phyloP scores from a whole-genome alignment of 2,888 invertebrate species.

The Lacanobia wlatinum region DNA sequence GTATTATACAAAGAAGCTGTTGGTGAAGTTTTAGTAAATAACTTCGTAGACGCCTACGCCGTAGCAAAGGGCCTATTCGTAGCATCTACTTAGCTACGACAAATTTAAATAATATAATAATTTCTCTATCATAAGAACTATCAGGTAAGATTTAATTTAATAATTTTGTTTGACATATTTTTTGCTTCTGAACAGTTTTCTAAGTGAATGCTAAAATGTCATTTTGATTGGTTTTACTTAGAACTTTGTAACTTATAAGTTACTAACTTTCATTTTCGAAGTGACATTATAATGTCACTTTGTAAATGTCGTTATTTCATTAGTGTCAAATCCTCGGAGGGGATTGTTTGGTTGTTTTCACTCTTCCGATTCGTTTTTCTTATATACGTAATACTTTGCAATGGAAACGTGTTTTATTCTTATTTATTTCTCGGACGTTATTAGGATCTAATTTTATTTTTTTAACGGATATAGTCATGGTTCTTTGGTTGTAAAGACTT shows the following conservation, averaged over 20 bases:
- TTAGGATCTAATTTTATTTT: too few species aligned
- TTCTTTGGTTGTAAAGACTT: too few species aligned
- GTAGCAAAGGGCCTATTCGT: constrained; percentile 1
- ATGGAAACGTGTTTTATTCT: not conserved
- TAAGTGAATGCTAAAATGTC: constrained; percentile 30
- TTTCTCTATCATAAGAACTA: too few species aligned
- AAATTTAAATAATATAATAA: too few species aligned
- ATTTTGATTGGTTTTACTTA: constrained; percentile 39
- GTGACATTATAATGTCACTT: not conserved
- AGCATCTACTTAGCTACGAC: not conserved
- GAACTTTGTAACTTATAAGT: constrained; percentile 12
- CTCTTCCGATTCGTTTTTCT: not conserved
- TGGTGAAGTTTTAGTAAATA: not conserved
- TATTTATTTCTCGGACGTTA: not conserved
- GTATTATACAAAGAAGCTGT: too few species aligned
- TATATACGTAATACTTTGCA: not conserved
- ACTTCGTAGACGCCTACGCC: not conserved
- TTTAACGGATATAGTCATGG: too few species aligned
- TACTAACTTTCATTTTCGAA: not conserved
- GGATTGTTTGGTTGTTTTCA: not conserved
- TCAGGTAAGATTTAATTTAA: not conserved
- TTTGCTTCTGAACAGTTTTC: not conserved
- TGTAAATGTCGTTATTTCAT: not conserved
- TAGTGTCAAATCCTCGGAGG: not conserved
- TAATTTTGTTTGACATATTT: not conserved